These are phyloP conservation scores for Coenobita brevimanus DNA, from an alignment of 1,140 invertebrate genomes.

Conservation along the genomic window DNA sequence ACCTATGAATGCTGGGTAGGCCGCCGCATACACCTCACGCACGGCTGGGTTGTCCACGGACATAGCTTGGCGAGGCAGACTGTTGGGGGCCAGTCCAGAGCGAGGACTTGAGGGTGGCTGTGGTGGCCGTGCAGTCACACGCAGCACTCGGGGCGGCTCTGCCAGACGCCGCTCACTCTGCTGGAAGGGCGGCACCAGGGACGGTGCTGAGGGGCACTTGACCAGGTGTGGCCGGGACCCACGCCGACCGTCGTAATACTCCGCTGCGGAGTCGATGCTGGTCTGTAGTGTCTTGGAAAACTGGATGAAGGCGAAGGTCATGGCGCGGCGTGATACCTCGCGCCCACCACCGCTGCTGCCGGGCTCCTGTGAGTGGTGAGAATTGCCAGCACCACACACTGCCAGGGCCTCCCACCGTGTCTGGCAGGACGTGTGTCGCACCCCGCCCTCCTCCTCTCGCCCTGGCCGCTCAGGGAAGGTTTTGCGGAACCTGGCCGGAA, in stretches of 20 bases:
- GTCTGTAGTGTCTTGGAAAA: slow-evolving; percentile 80
- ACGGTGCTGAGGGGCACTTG: slow-evolving; percentile 78
- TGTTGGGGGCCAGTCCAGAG: slow-evolving; percentile 46
- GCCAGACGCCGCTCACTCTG: slow-evolving; percentile 47
- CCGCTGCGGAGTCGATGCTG: slow-evolving; percentile 69
- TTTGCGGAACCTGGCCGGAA: slow-evolving; percentile 78
- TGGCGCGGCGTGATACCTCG: slow-evolving; percentile 74
- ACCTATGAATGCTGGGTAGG: slow-evolving; percentile 69
- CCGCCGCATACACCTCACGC: slow-evolving; percentile 67
- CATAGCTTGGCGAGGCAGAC: slow-evolving; percentile 80
- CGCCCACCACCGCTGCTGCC: slow-evolving; percentile 25
- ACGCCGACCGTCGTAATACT: slow-evolving; percentile 72
- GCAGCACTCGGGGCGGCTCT: slow-evolving; percentile 71
- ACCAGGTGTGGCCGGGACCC: slow-evolving; percentile 73
- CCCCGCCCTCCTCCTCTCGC: slow-evolving; percentile 65
- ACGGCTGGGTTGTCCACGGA: slow-evolving; percentile 78
- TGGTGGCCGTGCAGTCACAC: slow-evolving; percentile 42
- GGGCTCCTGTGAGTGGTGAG: not conserved
- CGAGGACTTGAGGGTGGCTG: slow-evolving; percentile 34
- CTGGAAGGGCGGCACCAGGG: slow-evolving; percentile 70
- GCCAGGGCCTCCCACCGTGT: slow-evolving; percentile 79
- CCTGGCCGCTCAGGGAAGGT: slow-evolving; percentile 65
- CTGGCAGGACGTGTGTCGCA: slow-evolving; percentile 72
- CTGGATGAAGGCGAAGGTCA: slow-evolving; percentile 82
- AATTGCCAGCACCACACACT: slow-evolving; percentile 72